phyloP scores from a whole-genome alignment of 2,797 vertebrate species.

The Pelobates cultripes region DNA sequence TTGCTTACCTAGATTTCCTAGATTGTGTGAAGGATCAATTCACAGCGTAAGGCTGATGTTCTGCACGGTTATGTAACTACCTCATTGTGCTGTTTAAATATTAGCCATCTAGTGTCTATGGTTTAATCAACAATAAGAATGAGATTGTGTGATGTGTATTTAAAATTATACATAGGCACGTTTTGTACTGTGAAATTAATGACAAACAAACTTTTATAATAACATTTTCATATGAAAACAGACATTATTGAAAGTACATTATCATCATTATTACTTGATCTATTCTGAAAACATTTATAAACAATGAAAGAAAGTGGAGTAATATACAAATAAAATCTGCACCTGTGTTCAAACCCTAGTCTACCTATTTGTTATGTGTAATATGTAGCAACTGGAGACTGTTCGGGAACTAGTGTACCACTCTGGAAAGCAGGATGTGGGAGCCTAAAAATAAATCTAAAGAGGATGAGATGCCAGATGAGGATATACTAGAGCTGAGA shows the following conservation, averaged over 20 bases:
- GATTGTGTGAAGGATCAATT: no score
- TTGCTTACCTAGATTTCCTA: no score
- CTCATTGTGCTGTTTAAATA: constrained; percentile 7
- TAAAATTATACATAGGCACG: not conserved
- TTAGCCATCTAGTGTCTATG: not conserved
- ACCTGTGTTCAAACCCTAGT: no score
- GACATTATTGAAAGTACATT: not conserved
- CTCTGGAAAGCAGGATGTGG: no score
- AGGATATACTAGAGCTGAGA: no score
- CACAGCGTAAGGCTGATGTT: no score
- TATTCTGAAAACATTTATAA: not conserved
- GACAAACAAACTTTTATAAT: not conserved
- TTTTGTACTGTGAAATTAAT: not conserved
- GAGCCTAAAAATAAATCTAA: no score
- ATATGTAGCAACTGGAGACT: no score
- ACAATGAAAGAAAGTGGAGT: not conserved
- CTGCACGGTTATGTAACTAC: not conserved
- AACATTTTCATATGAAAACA: not conserved
- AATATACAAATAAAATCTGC: no score
- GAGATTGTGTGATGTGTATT: not conserved
- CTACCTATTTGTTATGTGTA: no score
- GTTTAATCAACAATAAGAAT: not conserved
- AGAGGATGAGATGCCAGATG: no score
- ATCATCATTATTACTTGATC: not conserved
- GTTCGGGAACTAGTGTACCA: no score